Evolutionary conservation across 2,888 invertebrate species (phyloP).

Genomic region (Aquatica leii): DNA sequence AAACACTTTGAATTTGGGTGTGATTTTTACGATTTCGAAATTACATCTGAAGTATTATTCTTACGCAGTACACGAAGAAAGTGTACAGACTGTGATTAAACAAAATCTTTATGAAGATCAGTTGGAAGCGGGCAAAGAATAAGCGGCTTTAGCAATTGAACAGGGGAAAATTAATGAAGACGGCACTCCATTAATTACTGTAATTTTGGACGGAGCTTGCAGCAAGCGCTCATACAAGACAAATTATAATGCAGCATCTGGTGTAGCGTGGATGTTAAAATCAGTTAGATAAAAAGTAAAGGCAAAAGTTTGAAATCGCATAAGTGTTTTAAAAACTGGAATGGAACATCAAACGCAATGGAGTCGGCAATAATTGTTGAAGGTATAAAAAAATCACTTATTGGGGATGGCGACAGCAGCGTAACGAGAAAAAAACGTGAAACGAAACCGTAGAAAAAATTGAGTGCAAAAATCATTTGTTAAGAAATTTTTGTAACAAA

Average conservation of each 20-base stretch:
- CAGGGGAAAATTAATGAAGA: conserved; percentile 34
- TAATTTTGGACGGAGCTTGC: conserved; percentile 18
- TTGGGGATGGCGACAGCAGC: background rate
- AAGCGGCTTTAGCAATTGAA: conserved; percentile 21
- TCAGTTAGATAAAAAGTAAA: background rate
- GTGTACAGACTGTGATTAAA: background rate
- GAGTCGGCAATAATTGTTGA: background rate
- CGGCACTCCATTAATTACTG: conserved; percentile 30
- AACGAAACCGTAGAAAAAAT: background rate
- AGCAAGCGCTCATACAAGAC: conserved; percentile 13
- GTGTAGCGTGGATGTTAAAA: conserved; percentile 24
- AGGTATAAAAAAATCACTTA: background rate
- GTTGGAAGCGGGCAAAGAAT: too few species aligned
- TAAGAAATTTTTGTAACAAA: conserved; percentile 1
- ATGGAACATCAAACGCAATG: background rate
- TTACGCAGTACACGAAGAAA: too few species aligned
- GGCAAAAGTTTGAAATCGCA: background rate
- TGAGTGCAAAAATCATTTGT: background rate
- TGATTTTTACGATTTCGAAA: conserved; percentile 1
- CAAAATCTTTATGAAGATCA: too few species aligned
- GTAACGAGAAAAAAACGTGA: background rate
- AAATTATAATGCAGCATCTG: conserved; percentile 16
- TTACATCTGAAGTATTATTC: background rate
- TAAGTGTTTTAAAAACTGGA: background rate
- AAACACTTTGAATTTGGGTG: conserved; percentile 3